Percentiles rank a stretch among this genome's conserved stretches.
These are phyloP conservation scores for Centropristis striata DNA, from an alignment of 2,113 vertebrate genomes.

Conservation along the genomic window DNA sequence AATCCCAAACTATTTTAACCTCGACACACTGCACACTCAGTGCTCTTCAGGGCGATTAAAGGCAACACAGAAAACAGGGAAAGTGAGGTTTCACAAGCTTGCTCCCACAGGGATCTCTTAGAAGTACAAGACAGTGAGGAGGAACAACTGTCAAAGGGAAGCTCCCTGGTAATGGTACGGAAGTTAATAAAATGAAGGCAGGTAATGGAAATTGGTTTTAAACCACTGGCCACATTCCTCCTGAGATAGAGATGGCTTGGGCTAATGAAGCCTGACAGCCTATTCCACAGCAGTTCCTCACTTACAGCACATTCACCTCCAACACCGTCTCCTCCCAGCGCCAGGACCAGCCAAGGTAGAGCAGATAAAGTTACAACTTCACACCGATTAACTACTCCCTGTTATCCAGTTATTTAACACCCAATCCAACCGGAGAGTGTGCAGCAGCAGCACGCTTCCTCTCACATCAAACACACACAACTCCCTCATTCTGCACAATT, in stretches of 20 bases:
- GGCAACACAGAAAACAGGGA: constrained; percentile 62
- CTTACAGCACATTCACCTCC: constrained; percentile 79
- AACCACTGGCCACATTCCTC: constrained; percentile 85
- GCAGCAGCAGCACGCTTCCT: constrained; percentile 54
- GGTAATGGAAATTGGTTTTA: constrained; percentile 88
- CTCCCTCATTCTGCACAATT: constrained; percentile 28
- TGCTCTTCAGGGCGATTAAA: constrained; percentile 63
- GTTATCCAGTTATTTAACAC: constrained; percentile 86
- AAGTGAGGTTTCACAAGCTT: constrained; percentile 62
- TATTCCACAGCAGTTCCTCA: constrained; percentile 80
- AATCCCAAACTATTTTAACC: no score
- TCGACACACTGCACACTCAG: constrained; percentile 14
- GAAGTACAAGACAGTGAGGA: constrained; percentile 75
- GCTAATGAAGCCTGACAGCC: constrained; percentile 87
- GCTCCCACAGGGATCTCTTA: constrained; percentile 63
- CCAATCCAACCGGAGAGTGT: constrained; percentile 78
- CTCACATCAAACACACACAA: constrained; percentile 63
- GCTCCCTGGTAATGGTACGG: constrained; percentile 81
- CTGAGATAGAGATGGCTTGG: constrained; percentile 81
- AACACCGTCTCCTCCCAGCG: constrained; percentile 66
- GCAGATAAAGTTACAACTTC: constrained; percentile 79
- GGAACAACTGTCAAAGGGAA: constrained; percentile 76
- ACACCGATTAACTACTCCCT: constrained; percentile 81
- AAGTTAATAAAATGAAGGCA: constrained; percentile 85
- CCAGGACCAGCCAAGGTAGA: constrained; percentile 61